A percentile compares a stretch with the other conserved stretches of the same genome.
These are phyloP conservation scores for Labeo calbasu DNA, from an alignment of 2,797 vertebrate species.

Conservation along the genomic window DNA sequence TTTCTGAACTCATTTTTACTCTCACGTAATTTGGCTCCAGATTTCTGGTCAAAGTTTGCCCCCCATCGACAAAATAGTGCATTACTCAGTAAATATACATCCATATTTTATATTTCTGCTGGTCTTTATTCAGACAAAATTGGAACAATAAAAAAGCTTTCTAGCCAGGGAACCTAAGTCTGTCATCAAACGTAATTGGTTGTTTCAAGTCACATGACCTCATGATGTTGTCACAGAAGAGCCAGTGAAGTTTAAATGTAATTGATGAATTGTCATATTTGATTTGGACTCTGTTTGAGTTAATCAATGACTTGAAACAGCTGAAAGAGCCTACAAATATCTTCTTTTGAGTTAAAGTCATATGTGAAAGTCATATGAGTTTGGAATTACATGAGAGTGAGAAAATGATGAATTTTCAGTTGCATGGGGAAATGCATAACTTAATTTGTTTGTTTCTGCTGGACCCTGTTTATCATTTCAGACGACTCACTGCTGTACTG, in stretches of 20 bases:
- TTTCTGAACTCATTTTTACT: neutral
- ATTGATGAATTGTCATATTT: too few species aligned
- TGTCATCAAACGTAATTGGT: too few species aligned
- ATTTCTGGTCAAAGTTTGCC: too few species aligned
- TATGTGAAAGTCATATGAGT: neutral
- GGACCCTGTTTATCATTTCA: neutral
- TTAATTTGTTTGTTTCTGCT: neutral
- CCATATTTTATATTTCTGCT: neutral
- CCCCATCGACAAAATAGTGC: neutral
- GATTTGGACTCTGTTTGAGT: too few species aligned
- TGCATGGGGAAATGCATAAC: neutral
- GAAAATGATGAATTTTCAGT: neutral
- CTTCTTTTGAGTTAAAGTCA: neutral
- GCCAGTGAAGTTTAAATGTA: too few species aligned
- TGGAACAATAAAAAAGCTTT: too few species aligned
- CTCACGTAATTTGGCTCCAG: neutral
- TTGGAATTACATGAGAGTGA: neutral
- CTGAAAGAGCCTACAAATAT: neutral
- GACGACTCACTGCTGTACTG: constrained; percentile 1
- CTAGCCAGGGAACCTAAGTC: too few species aligned
- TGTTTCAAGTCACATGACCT: too few species aligned
- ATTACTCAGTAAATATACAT: neutral
- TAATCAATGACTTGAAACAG: neutral
- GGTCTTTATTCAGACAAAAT: too few species aligned
- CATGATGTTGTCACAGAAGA: too few species aligned